phyloP scores from a whole-genome alignment of 2,113 vertebrate genomes.

The Ahaetulla prasina region DNA sequence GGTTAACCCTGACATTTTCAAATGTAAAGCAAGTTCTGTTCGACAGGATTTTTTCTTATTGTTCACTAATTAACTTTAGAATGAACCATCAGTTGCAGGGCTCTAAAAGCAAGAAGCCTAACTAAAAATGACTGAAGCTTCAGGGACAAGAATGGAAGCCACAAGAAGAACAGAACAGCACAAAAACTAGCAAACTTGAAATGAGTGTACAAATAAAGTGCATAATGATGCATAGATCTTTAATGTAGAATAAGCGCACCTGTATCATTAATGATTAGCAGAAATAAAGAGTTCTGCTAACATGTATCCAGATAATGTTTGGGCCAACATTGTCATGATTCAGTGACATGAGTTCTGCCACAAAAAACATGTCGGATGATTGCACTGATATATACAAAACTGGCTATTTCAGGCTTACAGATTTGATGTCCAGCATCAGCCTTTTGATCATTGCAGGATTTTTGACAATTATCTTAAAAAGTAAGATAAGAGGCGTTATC shows the following conservation, averaged over 20 bases:
- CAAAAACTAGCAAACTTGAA: constrained; percentile 30
- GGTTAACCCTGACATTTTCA: constrained; percentile 19
- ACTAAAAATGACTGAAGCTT: constrained; percentile 11
- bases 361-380: not conserved
- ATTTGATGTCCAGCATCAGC: not conserved
- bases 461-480: not conserved
- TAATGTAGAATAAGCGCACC: not conserved
- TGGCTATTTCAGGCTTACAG: constrained; percentile 19
- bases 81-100: constrained; percentile 29
- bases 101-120: constrained; percentile 39
- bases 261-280: not conserved
- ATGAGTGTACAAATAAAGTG: not conserved
- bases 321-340: constrained; percentile 4
- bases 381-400: not conserved
- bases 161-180: constrained; percentile 29
- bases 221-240: constrained; percentile 35
- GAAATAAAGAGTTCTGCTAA: not conserved
- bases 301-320: not conserved
- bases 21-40: constrained; percentile 20
- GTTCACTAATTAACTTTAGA: constrained; percentile 28
- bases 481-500: constrained; percentile 28
- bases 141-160: constrained; percentile 12
- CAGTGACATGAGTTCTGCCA: not conserved
- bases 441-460: constrained; percentile 12
- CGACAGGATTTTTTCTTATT: constrained; percentile 6